phyloP scores from a whole-genome alignment of 2,888 invertebrate species.

The Pemphredon lugubris region DNA sequence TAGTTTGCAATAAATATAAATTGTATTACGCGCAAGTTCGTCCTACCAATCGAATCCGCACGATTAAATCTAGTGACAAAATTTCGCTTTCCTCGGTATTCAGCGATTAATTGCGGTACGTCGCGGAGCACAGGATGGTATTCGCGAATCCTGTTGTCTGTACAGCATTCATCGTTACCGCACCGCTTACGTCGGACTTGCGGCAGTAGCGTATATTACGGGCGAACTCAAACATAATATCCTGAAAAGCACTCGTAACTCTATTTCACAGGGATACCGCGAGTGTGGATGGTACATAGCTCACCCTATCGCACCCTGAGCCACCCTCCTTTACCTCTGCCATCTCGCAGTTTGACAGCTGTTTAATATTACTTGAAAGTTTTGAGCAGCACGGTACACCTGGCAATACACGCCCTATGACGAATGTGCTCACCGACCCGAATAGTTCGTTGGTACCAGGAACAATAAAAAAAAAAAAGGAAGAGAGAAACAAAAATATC shows the following conservation, averaged over 20 bases:
- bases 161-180: constrained; percentile 30
- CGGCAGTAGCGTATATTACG: constrained; percentile 72
- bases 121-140: background rate
- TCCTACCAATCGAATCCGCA: too few species aligned
- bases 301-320: constrained; percentile 9
- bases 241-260: constrained; percentile 77
- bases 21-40: too few species aligned
- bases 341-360: constrained; percentile 74
- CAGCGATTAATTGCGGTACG: constrained; percentile 26
- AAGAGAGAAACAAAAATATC: background rate
- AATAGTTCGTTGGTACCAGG: background rate
- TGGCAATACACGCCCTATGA: constrained; percentile 25
- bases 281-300: constrained; percentile 36
- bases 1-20: too few species aligned
- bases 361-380: constrained; percentile 75
- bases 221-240: constrained; percentile 80
- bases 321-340: constrained; percentile 56
- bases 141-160: constrained; percentile 23
- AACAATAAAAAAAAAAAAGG: background rate
- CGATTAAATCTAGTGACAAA: too few species aligned
- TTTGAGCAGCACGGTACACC: constrained; percentile 40
- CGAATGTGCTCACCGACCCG: constrained; percentile 18
- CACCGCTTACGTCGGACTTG: constrained; percentile 42
- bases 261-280: constrained; percentile 62
- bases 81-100: too few species aligned